These are phyloP conservation scores for Odontomachus brunneus DNA, from an alignment of 1,140 invertebrate species.

Conservation along the genomic window DNA sequence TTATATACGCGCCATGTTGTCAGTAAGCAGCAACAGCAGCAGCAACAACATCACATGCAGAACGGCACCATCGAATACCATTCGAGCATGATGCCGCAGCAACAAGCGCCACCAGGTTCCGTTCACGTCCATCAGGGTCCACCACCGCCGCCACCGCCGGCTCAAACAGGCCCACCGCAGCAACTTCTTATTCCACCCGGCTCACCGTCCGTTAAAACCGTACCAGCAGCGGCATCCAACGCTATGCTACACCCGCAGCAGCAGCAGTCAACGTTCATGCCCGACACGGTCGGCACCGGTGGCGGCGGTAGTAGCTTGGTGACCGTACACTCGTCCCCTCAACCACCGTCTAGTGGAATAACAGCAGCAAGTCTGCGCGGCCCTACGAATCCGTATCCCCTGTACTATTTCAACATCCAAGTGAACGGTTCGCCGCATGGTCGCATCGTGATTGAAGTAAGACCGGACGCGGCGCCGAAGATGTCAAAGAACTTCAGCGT, in stretches of 20 bases:
- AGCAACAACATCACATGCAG: slow-evolving; percentile 77
- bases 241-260: slow-evolving; percentile 81
- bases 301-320: slow-evolving; percentile 79
- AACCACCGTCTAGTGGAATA: slow-evolving; percentile 81
- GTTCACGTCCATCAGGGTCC: slow-evolving; percentile 79
- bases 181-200: slow-evolving; percentile 82
- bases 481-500: slow-evolving; percentile 96
- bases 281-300: slow-evolving; percentile 76
- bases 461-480: slow-evolving; percentile 93
- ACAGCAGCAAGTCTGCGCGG: slow-evolving; percentile 73
- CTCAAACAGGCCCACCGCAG: slow-evolving; percentile 73
- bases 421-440: slow-evolving; percentile 90
- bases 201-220: slow-evolving; percentile 81
- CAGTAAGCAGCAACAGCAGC: slow-evolving; percentile 82
- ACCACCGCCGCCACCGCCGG: slow-evolving; percentile 71
- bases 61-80: slow-evolving; percentile 87
- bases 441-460: slow-evolving; percentile 93
- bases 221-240: slow-evolving; percentile 77
- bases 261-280: slow-evolving; percentile 80
- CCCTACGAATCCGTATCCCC: slow-evolving; percentile 87
- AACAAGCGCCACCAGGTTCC: slow-evolving; percentile 76
- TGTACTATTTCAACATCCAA: slow-evolving; percentile 92
- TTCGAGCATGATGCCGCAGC: slow-evolving; percentile 78
- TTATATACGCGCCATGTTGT: slow-evolving; percentile 89
- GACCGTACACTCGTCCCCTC: slow-evolving; percentile 82